Evolutionary conservation across 2,888 invertebrate genomes (phyloP).

Genomic region (Pyralis farinalis): DNA sequence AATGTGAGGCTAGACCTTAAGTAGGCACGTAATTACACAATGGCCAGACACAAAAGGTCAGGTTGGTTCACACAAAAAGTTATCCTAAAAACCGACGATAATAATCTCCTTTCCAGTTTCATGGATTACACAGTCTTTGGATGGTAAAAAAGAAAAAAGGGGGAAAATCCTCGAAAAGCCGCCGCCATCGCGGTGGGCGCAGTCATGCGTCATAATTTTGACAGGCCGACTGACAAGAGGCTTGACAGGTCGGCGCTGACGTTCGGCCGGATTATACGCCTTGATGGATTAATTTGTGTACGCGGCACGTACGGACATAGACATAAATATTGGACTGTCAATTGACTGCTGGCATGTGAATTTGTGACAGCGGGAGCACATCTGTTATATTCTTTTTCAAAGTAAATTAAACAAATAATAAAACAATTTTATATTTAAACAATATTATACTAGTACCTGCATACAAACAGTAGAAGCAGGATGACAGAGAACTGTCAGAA

Average conservation of each 20-base stretch:
- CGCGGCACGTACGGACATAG: slow-evolving; percentile 1
- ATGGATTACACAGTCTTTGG: slow-evolving; percentile 38
- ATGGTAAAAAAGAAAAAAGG: slow-evolving; percentile 19
- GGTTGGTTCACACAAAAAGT: slow-evolving; percentile 9
- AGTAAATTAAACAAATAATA: too few relatives aligned
- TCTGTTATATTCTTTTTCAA: too few relatives aligned
- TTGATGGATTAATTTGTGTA: slow-evolving; percentile 73
- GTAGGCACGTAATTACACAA: slow-evolving; percentile 1
- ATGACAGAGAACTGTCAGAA: too few relatives aligned
- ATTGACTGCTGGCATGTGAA: too few relatives aligned
- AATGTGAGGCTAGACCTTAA: not conserved
- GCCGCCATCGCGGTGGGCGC: slow-evolving; percentile 55
- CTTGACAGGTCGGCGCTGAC: slow-evolving; percentile 55
- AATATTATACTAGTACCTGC: too few relatives aligned
- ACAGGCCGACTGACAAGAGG: slow-evolving; percentile 60
- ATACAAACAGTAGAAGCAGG: too few relatives aligned
- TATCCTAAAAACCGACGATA: slow-evolving; percentile 22
- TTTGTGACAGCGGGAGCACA: too few relatives aligned
- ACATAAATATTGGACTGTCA: not conserved
- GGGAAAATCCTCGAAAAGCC: slow-evolving; percentile 40
- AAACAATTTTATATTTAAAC: too few relatives aligned
- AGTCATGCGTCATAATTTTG: slow-evolving; percentile 73
- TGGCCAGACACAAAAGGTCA: not conserved
- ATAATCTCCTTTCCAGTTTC: slow-evolving; percentile 48
- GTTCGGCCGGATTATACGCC: slow-evolving; percentile 61